A percentile compares a stretch with the other conserved stretches of the same genome.
These are phyloP conservation scores for Electrona antarctica DNA, from an alignment of 2,113 vertebrate species.

Conservation along the genomic window DNA sequence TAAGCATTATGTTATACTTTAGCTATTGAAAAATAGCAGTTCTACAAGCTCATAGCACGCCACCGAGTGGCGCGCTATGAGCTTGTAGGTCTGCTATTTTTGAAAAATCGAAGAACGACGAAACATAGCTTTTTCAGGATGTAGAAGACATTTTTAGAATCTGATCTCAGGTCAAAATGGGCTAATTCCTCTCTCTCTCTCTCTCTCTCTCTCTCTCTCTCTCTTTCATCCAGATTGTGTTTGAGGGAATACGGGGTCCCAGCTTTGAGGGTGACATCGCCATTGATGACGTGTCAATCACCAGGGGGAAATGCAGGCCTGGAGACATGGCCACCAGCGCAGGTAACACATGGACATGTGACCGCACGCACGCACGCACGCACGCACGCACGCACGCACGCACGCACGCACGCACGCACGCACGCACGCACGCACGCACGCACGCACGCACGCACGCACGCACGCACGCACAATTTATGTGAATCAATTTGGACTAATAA, in stretches of 20 bases:
- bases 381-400: background rate
- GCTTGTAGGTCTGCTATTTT: too few species aligned
- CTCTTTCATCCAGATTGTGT: conserved; percentile 85
- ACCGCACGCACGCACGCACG: background rate
- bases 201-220: too few species aligned
- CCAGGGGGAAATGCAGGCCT: conserved; percentile 89
- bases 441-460: conserved; percentile 21
- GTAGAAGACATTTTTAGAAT: too few species aligned
- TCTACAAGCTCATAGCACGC: too few species aligned
- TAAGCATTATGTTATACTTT: too few species aligned
- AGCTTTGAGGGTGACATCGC: conserved; percentile 94
- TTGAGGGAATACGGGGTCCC: conserved; percentile 90
- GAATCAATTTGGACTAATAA: too few species aligned
- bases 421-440: conserved; percentile 27
- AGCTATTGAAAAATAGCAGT: too few species aligned
- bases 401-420: conserved; percentile 6
- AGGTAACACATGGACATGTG: conserved; percentile 60
- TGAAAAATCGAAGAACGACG: too few species aligned
- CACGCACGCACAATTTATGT: background rate
- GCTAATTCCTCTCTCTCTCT: too few species aligned
- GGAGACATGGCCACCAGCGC: conserved; percentile 76
- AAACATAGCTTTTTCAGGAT: too few species aligned
- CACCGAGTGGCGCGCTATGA: too few species aligned
- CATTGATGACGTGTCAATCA: conserved; percentile 94
- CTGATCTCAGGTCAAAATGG: too few species aligned